Evolutionary conservation across 2,113 vertebrate genomes (phyloP).

Genomic region (Cercopithecus mona): DNA sequence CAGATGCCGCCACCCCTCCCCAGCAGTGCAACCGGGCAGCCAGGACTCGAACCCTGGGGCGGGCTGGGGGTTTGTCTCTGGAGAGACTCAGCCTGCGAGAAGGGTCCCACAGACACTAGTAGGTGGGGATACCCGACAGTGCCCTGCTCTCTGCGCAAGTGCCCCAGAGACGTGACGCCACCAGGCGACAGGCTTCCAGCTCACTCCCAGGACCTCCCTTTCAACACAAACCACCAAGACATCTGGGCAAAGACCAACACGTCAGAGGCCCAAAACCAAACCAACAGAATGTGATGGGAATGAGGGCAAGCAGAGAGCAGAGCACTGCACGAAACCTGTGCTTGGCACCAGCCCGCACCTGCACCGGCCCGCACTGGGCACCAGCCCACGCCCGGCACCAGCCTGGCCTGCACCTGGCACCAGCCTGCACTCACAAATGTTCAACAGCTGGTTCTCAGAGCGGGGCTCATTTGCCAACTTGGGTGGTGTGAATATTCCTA

Average conservation of each 20-base stretch:
- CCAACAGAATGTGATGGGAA: neutral
- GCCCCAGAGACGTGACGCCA: neutral
- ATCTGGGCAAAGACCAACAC: neutral
- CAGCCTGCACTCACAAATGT: no score
- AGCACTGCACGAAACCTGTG: no score
- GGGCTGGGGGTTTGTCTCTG: neutral
- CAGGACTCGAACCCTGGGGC: fast-evolving
- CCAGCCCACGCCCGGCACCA: no score
- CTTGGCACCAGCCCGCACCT: no score
- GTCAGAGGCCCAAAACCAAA: no score
- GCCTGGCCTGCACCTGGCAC: no score
- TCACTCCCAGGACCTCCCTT: neutral
- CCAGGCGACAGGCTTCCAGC: neutral
- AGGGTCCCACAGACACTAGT: neutral
- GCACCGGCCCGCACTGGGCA: no score
- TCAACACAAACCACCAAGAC: no score
- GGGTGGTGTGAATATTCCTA: neutral
- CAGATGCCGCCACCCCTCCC: fast-evolving
- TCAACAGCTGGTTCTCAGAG: no score
- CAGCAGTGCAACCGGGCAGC: fast-evolving
- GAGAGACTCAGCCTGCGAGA: neutral
- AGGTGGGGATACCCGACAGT: no score
- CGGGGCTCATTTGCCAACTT: no score
- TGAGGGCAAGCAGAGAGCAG: neutral
- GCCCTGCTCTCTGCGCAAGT: neutral